phyloP scores from a whole-genome alignment of 2,797 vertebrate genomes.

The Melanotaenia boesemani region DNA sequence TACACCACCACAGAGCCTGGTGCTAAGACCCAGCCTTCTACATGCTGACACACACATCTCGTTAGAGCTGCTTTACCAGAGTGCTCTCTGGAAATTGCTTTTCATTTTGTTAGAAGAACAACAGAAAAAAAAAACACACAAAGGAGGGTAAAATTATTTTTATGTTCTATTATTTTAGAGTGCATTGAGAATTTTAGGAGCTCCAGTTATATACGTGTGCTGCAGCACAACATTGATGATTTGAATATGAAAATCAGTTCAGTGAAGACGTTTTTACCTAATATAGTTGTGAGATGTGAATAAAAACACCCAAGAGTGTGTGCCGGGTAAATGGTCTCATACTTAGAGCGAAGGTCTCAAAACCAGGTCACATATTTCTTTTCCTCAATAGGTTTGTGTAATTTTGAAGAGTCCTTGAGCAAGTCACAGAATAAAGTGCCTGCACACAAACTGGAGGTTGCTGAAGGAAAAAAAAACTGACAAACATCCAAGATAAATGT shows the following conservation, averaged over 20 bases:
- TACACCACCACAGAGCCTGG: slow-evolving; percentile 41
- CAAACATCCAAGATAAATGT: slow-evolving; percentile 55
- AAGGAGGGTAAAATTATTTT: slow-evolving; percentile 19
- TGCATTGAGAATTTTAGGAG: slow-evolving; percentile 16
- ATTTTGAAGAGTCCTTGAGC: slow-evolving; percentile 61
- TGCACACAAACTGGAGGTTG: slow-evolving; percentile 49
- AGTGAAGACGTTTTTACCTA: background rate
- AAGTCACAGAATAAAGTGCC: slow-evolving; percentile 46
- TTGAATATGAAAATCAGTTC: background rate
- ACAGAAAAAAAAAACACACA: background rate
- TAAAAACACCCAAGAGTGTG: background rate
- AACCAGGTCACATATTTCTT: slow-evolving; percentile 44
- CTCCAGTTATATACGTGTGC: background rate
- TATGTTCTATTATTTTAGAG: slow-evolving; percentile 17
- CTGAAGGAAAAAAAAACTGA: slow-evolving; percentile 19
- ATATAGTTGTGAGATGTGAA: slow-evolving; percentile 19
- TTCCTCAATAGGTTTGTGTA: slow-evolving; percentile 12
- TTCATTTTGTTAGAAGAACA: slow-evolving; percentile 43
- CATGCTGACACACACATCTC: slow-evolving; percentile 46
- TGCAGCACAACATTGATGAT: background rate
- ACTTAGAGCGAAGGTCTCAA: slow-evolving; percentile 39
- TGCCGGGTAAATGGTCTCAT: slow-evolving; percentile 12
- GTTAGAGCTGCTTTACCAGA: slow-evolving; percentile 43
- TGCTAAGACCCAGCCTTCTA: slow-evolving; percentile 32
- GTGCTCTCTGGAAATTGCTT: slow-evolving; percentile 31